A percentile compares a stretch with the other conserved stretches of the same genome.
Evolutionary conservation across 1,140 invertebrate genomes (phyloP).

Genomic region (Drosophila prosaltans): DNA sequence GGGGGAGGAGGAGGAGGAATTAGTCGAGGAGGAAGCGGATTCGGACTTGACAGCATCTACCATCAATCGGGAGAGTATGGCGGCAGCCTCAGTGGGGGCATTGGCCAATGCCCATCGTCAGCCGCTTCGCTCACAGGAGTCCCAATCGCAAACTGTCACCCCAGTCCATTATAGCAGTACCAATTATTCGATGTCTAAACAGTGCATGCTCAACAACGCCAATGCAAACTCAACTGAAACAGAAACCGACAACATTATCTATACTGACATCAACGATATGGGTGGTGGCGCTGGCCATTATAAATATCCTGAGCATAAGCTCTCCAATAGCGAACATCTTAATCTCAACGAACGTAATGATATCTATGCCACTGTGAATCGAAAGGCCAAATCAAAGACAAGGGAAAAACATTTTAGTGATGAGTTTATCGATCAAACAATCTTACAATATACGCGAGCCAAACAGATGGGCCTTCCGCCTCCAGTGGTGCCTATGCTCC

Average conservation of each 20-base stretch:
- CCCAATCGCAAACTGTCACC: conserved; percentile 82
- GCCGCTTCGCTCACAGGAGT: conserved; percentile 82
- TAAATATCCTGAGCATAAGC: conserved; percentile 81
- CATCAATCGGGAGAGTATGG: conserved; percentile 83
- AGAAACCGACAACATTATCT: conserved; percentile 83
- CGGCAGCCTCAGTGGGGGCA: conserved; percentile 66
- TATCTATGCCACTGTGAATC: conserved; percentile 82
- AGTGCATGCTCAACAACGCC: conserved; percentile 81
- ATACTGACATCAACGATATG: conserved; percentile 82
- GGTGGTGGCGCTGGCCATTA: conserved; percentile 32
- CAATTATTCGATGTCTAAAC: conserved; percentile 83
- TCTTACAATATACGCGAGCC: conserved; percentile 73
- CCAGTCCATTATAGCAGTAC: conserved; percentile 84
- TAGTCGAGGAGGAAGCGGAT: conserved; percentile 83
- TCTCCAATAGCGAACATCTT: conserved; percentile 75
- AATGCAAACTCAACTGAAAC: conserved; percentile 82
- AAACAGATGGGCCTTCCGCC: conserved; percentile 70
- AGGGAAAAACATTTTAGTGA: conserved; percentile 81
- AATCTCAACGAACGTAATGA: conserved; percentile 80
- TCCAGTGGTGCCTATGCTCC: conserved; percentile 36
- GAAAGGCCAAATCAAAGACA: conserved; percentile 80
- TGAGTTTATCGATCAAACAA: conserved; percentile 81
- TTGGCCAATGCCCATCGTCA: conserved; percentile 75
- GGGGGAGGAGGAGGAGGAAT: conserved; percentile 76
- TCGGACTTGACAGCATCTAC: conserved; percentile 83